phyloP scores from a whole-genome alignment of 2,888 invertebrate species.

The Mythimna impura region DNA sequence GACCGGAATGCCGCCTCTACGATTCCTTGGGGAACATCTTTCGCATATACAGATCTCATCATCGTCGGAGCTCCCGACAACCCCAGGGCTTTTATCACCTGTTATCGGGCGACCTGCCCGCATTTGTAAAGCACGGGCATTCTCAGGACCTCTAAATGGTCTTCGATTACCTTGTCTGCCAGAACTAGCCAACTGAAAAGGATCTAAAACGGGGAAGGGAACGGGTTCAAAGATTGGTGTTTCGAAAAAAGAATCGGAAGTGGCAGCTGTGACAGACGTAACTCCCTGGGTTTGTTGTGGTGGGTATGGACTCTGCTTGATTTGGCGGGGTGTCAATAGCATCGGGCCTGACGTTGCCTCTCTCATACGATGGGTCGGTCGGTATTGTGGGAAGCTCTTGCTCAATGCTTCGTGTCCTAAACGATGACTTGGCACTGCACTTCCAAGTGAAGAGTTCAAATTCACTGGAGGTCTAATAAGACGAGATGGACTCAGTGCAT shows the following conservation, averaged over 20 bases:
- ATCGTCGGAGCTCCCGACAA: slow-evolving; percentile 17
- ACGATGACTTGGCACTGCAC: background rate
- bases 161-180: background rate
- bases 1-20: slow-evolving; percentile 20
- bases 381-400: slow-evolving; percentile 8
- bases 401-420: background rate
- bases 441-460: slow-evolving; percentile 9
- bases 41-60: slow-evolving; percentile 45
- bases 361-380: background rate
- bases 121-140: background rate
- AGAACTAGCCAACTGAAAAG: background rate
- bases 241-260: slow-evolving; percentile 45
- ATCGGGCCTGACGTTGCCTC: slow-evolving; percentile 17
- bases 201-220: slow-evolving; percentile 19
- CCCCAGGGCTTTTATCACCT: background rate
- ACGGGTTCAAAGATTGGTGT: slow-evolving; percentile 26
- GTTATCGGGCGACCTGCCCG: background rate
- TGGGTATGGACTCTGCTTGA: slow-evolving; percentile 17
- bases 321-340: slow-evolving; percentile 40
- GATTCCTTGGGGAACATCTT: slow-evolving; percentile 12
- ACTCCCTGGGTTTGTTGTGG: background rate
- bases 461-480: background rate
- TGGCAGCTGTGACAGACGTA: background rate
- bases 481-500: background rate
- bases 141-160: background rate